A percentile compares a stretch with the other conserved stretches of the same genome.
These are phyloP conservation scores for Heloderma charlesbogerti DNA, from an alignment of 2,113 vertebrate genomes.

Conservation along the genomic window DNA sequence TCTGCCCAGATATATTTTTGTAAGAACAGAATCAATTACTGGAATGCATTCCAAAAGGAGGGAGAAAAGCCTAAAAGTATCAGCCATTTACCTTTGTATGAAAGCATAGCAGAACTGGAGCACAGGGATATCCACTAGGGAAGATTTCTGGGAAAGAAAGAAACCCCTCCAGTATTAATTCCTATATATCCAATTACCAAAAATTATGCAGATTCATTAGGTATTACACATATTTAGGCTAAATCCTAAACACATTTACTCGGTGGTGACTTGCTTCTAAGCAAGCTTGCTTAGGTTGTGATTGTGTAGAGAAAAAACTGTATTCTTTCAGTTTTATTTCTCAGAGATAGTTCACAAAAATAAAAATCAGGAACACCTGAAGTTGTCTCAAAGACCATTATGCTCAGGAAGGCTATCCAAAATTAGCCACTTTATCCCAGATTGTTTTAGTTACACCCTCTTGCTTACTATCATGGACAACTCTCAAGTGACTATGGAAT, in stretches of 20 bases:
- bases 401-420: background rate
- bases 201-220: background rate
- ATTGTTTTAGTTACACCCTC: background rate
- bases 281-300: background rate
- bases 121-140: slow-evolving; percentile 90
- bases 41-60: accelerated
- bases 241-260: background rate
- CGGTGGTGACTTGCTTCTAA: background rate
- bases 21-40: background rate
- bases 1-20: background rate
- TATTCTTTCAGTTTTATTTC: background rate
- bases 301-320: background rate
- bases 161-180: too few relatives aligned
- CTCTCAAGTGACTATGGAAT: background rate
- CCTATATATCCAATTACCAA: background rate
- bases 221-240: background rate
- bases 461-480: background rate
- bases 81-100: slow-evolving; percentile 87
- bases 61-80: background rate
- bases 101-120: slow-evolving; percentile 91
- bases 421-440: background rate
- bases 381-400: background rate
- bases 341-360: background rate
- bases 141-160: slow-evolving; percentile 83
- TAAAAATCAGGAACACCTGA: too few relatives aligned